Percentiles rank a stretch among this genome's conserved stretches.
These are phyloP conservation scores for Psilanteris sp. DNA, from an alignment of 1,140 invertebrate genomes.

Conservation along the genomic window DNA sequence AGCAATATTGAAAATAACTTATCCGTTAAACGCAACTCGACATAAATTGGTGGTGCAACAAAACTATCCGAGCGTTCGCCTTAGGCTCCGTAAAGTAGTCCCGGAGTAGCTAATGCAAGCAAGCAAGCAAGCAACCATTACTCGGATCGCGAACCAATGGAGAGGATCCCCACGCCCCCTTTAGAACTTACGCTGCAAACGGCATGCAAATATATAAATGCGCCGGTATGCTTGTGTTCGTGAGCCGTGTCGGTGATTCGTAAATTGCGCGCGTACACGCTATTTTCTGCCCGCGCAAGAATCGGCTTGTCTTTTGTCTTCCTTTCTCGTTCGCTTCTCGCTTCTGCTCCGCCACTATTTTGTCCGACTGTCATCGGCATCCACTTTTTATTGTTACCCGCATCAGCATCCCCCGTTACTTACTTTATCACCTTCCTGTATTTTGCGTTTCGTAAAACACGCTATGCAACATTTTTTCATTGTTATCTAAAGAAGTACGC, in stretches of 20 bases:
- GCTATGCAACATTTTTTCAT: constrained; percentile 11
- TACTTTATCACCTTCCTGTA: constrained; percentile 41
- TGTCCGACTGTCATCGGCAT: constrained; percentile 43
- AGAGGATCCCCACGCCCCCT: constrained; percentile 79
- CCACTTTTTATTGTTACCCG: constrained; percentile 51
- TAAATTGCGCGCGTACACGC: constrained; percentile 67
- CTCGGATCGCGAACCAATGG: constrained; percentile 79
- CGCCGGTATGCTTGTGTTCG: constrained; percentile 48
- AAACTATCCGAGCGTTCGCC: constrained; percentile 55
- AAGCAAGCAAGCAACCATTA: constrained; percentile 78
- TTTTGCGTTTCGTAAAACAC: constrained; percentile 32
- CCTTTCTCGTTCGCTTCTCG: constrained; percentile 15
- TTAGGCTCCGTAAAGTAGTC: constrained; percentile 64
- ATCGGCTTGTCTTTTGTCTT: constrained; percentile 19
- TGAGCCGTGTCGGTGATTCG: constrained; percentile 49
- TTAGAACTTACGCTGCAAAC: constrained; percentile 70
- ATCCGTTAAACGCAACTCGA: constrained; percentile 30
- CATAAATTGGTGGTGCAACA: constrained; percentile 45
- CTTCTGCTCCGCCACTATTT: constrained; percentile 22
- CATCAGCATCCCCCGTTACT: constrained; percentile 39
- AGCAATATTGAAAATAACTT: constrained; percentile 48
- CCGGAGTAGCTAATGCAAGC: constrained; percentile 76
- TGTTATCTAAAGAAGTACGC: constrained; percentile 9
- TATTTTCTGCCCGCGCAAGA: constrained; percentile 47
- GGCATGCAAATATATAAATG: constrained; percentile 75